Conservation (phyloP, 2,888 invertebrate species). For the Steromphala cineraria region DNA sequence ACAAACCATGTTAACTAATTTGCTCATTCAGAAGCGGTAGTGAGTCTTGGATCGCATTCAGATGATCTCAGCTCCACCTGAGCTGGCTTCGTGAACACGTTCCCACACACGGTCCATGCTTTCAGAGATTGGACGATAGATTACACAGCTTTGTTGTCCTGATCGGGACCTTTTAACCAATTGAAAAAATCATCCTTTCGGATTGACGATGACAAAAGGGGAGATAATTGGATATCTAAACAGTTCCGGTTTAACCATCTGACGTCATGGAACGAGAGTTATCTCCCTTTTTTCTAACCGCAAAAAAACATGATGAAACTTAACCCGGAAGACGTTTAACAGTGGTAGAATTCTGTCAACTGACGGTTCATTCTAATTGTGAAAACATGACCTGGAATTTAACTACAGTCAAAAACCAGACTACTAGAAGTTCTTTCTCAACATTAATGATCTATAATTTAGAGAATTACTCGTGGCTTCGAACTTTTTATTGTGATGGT, state of each 20-base stretch:
- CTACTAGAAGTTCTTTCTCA: no score
- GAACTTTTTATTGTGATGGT: no score
- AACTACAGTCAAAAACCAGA: no score
- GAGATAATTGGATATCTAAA: neutral
- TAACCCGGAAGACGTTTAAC: no score
- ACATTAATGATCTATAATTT: no score
- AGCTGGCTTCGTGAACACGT: neutral
- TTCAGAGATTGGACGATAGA: neutral
- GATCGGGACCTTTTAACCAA: constrained; percentile 2
- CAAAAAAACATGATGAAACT: no score
- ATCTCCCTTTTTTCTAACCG: no score
- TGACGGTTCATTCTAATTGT: no score
- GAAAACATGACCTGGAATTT: no score
- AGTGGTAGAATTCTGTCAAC: no score
- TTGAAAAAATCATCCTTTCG: neutral
- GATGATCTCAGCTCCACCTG: neutral
- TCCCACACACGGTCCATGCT: neutral
- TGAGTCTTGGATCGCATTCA: neutral
- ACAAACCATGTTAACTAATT: constrained; percentile 13
- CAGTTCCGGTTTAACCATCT: neutral
- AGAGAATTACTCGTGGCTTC: no score
- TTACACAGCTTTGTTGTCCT: neutral
- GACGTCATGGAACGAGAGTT: no score
- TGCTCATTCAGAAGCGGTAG: neutral
- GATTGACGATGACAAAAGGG: neutral